Conservation (phyloP, 64 coral and sea anemone genomes). For the Pocillopora damicornis region DNA sequence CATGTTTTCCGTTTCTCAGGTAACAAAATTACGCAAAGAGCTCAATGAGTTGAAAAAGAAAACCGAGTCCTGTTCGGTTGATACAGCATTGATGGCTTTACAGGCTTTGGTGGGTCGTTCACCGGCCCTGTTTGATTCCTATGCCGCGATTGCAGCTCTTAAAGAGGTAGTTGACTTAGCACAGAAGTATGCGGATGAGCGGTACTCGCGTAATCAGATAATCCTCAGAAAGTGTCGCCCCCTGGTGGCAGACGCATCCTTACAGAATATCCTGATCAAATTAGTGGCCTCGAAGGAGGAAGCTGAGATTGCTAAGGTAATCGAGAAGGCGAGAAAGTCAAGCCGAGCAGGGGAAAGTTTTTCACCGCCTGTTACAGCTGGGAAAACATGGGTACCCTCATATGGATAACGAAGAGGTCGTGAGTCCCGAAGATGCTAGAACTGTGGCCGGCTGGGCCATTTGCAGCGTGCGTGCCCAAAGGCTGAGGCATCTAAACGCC, state of each 20-base stretch:
- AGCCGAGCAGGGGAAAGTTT: too few species aligned
- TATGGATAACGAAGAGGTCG: too few species aligned
- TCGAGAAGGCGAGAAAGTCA: not conserved
- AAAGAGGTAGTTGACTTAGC: not conserved
- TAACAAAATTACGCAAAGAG: too few species aligned
- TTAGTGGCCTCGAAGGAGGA: constrained; percentile 24
- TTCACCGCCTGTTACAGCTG: too few species aligned
- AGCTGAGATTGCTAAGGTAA: constrained; percentile 18
- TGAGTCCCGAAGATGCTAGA: too few species aligned
- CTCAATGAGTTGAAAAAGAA: too few species aligned
- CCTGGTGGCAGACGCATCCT: not conserved
- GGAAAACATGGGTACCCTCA: too few species aligned
- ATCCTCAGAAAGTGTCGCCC: constrained; percentile 18
- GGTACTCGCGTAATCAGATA: not conserved
- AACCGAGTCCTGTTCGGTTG: too few species aligned
- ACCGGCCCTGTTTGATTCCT: not conserved
- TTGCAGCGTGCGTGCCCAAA: too few species aligned
- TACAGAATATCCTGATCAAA: constrained; percentile 12
- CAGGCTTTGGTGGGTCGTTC: not conserved
- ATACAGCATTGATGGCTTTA: not conserved
- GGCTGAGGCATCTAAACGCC: too few species aligned
- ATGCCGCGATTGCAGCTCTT: not conserved
- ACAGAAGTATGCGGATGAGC: not conserved
- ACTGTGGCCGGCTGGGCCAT: too few species aligned
- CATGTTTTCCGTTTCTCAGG: too few species aligned